Base-by-base conservation (phyloP, 2,797 vertebrate species). In the Melopsittacus undulatus region DNA sequence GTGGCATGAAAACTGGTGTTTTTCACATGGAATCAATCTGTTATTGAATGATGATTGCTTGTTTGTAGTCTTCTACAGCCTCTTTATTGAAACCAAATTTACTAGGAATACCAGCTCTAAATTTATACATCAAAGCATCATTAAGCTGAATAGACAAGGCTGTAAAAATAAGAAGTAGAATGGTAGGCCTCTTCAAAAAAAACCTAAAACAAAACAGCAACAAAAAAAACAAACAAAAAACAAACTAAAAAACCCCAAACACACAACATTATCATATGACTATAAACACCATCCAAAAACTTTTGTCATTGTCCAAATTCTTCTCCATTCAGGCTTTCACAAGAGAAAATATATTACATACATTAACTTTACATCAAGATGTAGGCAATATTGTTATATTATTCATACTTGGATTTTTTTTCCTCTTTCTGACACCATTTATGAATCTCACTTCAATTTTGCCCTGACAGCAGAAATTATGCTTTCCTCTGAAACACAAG, bases 71-170 rank as follows among this genome's bases (percentile, higher is more conserved):
- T 68, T 97, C 80, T 70, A 98, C 49, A 29, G 98, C 98, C 89
- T 98, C 96, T 74, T 97, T 95, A 18, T 63, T 97, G 89, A 96
- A 92, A 81, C 98, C 97, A 68, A 98, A 64, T 96, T 98, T 98
- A 91, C 97, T 97, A 94, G 95, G 96, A 93, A 98, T 97, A 92
- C 98, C 97, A 92, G 98, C 98, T 95, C 98, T 98, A 38, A 98
- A 95, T 80, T 97, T 97, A 90, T 98, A 98, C 46, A 97, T 89
- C 69, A 97, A 61, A 77, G 97, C 95, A 93, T 98, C 97, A 80
- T 96, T 85, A 63, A 98, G 98, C 52, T 98, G 97, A 94, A 98
- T 96, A 61, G 96, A 86, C 49, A 98, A 93, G 67, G 98, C 98
- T 98, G 96, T 70, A 95, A 97, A 93, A 90, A 83, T 49, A 80